Conservation (phyloP, 1,140 invertebrate genomes). For the Trachymyrmex septentrionalis region DNA sequence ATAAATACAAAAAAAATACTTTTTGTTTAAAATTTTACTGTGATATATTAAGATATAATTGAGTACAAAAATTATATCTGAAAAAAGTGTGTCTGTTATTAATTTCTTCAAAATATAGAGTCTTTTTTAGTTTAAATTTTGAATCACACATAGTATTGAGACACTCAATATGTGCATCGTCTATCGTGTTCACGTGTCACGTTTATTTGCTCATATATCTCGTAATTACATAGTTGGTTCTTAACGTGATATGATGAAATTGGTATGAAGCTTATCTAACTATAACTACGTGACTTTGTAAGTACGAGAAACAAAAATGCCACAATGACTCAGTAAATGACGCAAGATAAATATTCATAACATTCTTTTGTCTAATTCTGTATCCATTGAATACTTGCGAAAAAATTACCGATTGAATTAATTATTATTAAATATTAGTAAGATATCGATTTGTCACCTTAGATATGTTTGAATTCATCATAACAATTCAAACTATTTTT, state of each 20-base stretch:
- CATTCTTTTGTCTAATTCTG: neutral
- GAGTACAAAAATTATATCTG: neutral
- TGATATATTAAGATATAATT: neutral
- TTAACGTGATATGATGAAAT: neutral
- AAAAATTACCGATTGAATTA: constrained; percentile 11
- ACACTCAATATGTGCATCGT: neutral
- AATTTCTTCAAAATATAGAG: neutral
- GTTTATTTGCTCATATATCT: neutral
- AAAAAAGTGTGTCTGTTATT: neutral
- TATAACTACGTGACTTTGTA: neutral
- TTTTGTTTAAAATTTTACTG: neutral
- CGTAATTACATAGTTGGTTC: neutral
- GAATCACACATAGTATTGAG: neutral
- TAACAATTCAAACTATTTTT: constrained; percentile 34
- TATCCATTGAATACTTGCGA: too few species aligned
- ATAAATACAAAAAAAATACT: neutral
- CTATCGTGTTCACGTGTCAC: neutral
- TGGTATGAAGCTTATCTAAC: neutral
- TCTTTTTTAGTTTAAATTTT: neutral
- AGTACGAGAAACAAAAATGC: neutral
- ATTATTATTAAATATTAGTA: constrained; percentile 43
- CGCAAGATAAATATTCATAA: constrained; percentile 39
- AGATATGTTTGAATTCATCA: neutral
- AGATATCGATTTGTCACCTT: neutral
- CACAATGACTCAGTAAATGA: constrained; percentile 42